Percentiles rank a stretch among this genome's conserved stretches.
Conservation (phyloP, 2,797 vertebrate genomes). For the Falco peregrinus region DNA sequence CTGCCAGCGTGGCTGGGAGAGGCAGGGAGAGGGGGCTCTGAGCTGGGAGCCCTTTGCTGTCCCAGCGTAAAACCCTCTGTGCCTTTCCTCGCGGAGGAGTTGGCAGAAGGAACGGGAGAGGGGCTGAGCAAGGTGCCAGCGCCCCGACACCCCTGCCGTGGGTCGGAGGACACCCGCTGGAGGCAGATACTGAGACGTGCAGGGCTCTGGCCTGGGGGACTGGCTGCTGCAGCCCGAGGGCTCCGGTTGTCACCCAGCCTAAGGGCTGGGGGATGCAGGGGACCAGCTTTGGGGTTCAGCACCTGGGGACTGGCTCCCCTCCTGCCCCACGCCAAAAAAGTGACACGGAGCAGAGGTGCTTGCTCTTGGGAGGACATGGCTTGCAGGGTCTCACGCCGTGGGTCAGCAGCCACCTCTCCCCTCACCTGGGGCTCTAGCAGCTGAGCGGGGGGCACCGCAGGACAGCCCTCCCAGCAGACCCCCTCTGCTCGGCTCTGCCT, state of each 20-base stretch:
- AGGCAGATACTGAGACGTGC: rapidly evolving
- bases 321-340: not conserved
- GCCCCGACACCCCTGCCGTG: rapidly evolving
- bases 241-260: not conserved
- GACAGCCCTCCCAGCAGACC: not conserved
- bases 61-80: not conserved
- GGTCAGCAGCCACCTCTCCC: not conserved
- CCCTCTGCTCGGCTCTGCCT: not conserved
- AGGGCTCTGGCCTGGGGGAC: not conserved
- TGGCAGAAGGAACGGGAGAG: not conserved
- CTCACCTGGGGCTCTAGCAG: not conserved
- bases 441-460: not conserved
- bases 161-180: not conserved
- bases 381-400: not conserved
- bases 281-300: not conserved
- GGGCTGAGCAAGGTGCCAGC: not conserved
- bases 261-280: not conserved
- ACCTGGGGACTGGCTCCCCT: not conserved
- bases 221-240: not conserved
- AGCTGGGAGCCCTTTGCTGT: not conserved
- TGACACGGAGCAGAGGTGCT: rapidly evolving
- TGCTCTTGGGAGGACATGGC: not conserved
- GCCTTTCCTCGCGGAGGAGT: not conserved
- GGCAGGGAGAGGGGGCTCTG: not conserved
- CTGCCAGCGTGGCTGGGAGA: not conserved